A percentile compares a stretch with the other conserved stretches of the same genome.
Conservation (phyloP, 2,797 vertebrate species). For the Microtus obscurus region DNA sequence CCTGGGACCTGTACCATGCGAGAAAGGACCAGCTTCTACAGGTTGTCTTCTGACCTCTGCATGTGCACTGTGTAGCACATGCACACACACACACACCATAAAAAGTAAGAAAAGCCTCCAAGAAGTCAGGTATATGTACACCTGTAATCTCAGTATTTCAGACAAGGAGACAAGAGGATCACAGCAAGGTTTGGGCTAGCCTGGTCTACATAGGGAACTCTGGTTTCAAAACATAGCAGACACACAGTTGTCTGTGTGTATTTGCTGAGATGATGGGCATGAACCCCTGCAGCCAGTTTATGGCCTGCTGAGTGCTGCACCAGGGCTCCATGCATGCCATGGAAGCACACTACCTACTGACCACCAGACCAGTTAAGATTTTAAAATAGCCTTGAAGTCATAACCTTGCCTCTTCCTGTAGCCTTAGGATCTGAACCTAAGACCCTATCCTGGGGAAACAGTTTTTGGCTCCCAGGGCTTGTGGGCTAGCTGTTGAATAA, state of each 20-base stretch:
- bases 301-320: not conserved
- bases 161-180: not conserved
- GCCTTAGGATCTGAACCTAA: not conserved
- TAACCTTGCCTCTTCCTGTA: not conserved
- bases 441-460: not conserved
- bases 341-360: not conserved
- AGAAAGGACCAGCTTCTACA: not conserved
- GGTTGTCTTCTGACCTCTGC: not conserved
- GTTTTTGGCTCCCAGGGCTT: not conserved
- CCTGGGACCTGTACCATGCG: not conserved
- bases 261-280: not conserved
- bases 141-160: not conserved
- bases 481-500: not conserved
- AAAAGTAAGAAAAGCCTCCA: not conserved
- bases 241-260: not conserved
- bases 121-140: not conserved
- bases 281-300: not conserved
- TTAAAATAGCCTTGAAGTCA: not conserved
- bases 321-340: not conserved
- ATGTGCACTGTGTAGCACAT: not conserved
- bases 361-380: not conserved
- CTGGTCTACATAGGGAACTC: not conserved
- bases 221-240: not conserved
- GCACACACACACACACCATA: not conserved
- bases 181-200: not conserved